These are phyloP conservation scores for Centruroides sculpturatus DNA, from an alignment of 1,140 invertebrate genomes.

Conservation along the genomic window DNA sequence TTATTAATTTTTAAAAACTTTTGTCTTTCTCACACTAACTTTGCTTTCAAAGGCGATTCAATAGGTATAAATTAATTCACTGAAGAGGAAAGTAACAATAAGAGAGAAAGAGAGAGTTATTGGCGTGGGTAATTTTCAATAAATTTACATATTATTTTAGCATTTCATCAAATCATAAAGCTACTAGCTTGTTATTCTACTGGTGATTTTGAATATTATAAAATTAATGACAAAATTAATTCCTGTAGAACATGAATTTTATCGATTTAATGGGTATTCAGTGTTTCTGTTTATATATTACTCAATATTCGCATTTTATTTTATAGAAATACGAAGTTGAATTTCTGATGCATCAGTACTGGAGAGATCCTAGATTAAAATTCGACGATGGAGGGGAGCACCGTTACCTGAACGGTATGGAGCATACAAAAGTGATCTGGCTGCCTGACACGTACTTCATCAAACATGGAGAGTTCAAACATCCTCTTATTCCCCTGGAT, in stretches of 20 bases:
- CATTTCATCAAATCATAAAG: no score
- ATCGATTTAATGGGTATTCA: neutral
- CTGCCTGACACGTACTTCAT: conserved; percentile 86
- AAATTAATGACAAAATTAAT: neutral
- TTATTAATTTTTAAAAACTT: no score
- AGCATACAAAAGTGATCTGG: conserved; percentile 79
- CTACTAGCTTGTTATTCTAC: no score
- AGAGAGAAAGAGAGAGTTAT: no score
- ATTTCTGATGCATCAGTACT: conserved; percentile 77
- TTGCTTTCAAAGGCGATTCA: no score
- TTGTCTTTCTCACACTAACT: no score
- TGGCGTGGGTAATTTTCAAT: no score
- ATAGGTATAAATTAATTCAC: no score
- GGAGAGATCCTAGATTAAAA: conserved; percentile 71
- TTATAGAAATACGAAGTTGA: conserved; percentile 87
- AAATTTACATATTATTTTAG: no score
- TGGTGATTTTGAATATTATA: neutral
- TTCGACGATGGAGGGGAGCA: conserved; percentile 74
- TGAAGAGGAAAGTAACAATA: no score
- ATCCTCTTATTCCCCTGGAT: conserved; percentile 76
- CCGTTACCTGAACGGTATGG: conserved; percentile 74
- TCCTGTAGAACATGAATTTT: neutral
- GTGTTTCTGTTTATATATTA: neutral
- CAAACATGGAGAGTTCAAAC: conserved; percentile 87
- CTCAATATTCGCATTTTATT: neutral